Evolutionary conservation across 2,888 invertebrate genomes (phyloP).

Genomic region (Drosophila antonietae): DNA sequence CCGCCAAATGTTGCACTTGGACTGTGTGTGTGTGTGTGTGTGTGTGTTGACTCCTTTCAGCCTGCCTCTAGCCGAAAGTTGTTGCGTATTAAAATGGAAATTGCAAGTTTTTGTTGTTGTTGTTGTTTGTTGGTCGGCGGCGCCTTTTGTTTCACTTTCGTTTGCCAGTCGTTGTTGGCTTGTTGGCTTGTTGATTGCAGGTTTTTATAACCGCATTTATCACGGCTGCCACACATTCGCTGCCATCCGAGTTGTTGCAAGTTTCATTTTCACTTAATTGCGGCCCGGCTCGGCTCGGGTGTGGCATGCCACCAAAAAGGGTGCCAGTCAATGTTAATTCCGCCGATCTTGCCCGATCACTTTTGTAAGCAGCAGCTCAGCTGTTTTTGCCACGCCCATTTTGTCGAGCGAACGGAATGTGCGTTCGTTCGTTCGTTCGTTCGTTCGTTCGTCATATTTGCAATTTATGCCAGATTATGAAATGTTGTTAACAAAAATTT

Average conservation of each 20-base stretch:
- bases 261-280: constrained; percentile 79
- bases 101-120: constrained; percentile 61
- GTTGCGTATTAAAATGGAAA: constrained; percentile 79
- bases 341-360: constrained; percentile 7
- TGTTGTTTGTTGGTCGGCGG: constrained; percentile 51
- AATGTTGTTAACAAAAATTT: constrained; percentile 63
- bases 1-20: constrained; percentile 14
- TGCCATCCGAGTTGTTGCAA: constrained; percentile 53
- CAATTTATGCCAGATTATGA: constrained; percentile 67
- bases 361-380: constrained; percentile 26
- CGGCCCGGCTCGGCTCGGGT: constrained; percentile 30
- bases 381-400: constrained; percentile 27
- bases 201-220: constrained; percentile 76
- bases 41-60: constrained; percentile 29
- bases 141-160: constrained; percentile 79
- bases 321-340: constrained; percentile 20
- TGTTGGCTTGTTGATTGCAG: constrained; percentile 72
- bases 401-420: neutral
- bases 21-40: no score
- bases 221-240: constrained; percentile 72
- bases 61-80: constrained; percentile 74
- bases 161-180: constrained; percentile 69
- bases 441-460: constrained; percentile 55
- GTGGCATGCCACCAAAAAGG: constrained; percentile 29
- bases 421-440: constrained; percentile 50